These are phyloP conservation scores for Sipha flava DNA, from an alignment of 1,140 invertebrate genomes.

Conservation along the genomic window DNA sequence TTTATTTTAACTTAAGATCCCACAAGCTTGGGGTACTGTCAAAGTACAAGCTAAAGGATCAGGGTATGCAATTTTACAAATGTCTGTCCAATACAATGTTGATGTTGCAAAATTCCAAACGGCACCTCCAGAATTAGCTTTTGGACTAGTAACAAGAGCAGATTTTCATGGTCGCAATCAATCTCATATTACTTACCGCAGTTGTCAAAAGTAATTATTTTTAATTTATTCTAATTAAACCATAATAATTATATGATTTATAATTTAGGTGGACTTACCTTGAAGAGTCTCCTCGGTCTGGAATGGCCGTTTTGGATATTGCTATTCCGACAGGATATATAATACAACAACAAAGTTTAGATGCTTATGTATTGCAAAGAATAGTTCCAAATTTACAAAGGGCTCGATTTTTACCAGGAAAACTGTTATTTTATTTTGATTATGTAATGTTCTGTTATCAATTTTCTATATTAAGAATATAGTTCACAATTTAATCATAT, in stretches of 20 bases:
- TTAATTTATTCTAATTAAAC: neutral
- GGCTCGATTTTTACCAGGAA: slow-evolving; percentile 69
- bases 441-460: slow-evolving; percentile 57
- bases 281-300: slow-evolving; percentile 72
- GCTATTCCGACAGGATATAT: slow-evolving; percentile 89
- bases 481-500: neutral
- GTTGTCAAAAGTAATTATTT: slow-evolving; percentile 63
- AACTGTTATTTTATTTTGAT: slow-evolving; percentile 90
- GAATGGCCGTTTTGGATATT: slow-evolving; percentile 85
- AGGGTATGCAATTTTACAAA: slow-evolving; percentile 83
- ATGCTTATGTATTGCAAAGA: slow-evolving; percentile 67
- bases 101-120: slow-evolving; percentile 80
- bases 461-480: neutral
- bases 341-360: slow-evolving; percentile 80
- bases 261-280: slow-evolving; percentile 62
- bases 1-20: slow-evolving; percentile 53
- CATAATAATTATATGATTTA: slow-evolving; percentile 12
- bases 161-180: slow-evolving; percentile 82
- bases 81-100: slow-evolving; percentile 92
- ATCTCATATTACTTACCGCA: slow-evolving; percentile 76
- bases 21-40: slow-evolving; percentile 84
- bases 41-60: slow-evolving; percentile 82
- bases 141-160: slow-evolving; percentile 60
- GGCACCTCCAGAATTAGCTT: slow-evolving; percentile 67
- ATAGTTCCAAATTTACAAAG: slow-evolving; percentile 70